phyloP scores from a whole-genome alignment of 2,888 invertebrate genomes.

The Lochmaea crataegi region DNA sequence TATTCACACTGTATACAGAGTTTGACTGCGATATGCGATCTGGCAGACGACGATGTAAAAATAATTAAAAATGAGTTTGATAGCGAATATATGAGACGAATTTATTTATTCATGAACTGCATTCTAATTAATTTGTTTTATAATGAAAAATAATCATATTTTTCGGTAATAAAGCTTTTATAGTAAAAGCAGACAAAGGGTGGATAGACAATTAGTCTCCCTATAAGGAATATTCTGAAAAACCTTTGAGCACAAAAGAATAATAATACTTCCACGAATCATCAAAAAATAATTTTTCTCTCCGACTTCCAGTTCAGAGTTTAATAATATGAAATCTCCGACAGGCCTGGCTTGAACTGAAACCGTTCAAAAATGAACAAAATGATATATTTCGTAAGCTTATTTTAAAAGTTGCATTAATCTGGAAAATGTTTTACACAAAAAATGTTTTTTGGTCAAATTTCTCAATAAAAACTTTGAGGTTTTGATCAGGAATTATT shows the following conservation, averaged over 20 bases:
- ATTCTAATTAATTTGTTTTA: neutral
- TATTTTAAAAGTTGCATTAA: too few species aligned
- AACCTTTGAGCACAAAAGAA: slow-evolving; percentile 29
- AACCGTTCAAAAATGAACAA: neutral
- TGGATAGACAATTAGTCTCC: slow-evolving; percentile 13
- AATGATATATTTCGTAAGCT: too few species aligned
- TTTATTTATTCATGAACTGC: neutral
- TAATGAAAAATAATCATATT: neutral
- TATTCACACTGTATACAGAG: too few species aligned
- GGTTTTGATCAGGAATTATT: too few species aligned
- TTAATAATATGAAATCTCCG: slow-evolving; percentile 23
- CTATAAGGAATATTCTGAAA: slow-evolving; percentile 14
- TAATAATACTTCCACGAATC: slow-evolving; percentile 21
- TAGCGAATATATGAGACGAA: too few species aligned
- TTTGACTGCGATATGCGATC: too few species aligned
- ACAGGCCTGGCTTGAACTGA: slow-evolving; percentile 5
- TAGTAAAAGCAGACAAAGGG: slow-evolving; percentile 14
- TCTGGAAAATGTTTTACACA: too few species aligned
- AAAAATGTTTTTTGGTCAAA: too few species aligned
- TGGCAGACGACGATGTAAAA: too few species aligned
- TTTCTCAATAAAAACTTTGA: too few species aligned
- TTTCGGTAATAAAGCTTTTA: neutral
- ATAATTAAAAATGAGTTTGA: too few species aligned
- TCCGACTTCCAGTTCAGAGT: slow-evolving; percentile 5
- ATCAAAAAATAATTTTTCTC: slow-evolving; percentile 22